These are phyloP conservation scores for Steinernema khuongi DNA, from an alignment of 1,140 invertebrate genomes.

Conservation along the genomic window DNA sequence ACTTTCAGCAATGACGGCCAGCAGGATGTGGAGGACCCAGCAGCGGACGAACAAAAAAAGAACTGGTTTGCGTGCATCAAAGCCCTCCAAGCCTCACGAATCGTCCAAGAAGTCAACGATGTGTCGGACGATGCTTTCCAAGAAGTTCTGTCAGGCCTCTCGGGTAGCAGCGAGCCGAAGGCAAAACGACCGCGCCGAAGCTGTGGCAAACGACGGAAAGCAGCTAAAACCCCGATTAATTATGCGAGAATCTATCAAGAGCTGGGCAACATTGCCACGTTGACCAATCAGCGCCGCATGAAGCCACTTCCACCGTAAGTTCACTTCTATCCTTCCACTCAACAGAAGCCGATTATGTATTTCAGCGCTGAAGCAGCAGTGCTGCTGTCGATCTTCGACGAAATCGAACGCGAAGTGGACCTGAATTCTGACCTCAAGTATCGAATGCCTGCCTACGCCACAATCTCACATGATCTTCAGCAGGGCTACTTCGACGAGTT, in stretches of 20 bases:
- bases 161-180: no score
- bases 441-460: not conserved
- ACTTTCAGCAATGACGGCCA: no score
- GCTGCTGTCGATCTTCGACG: not conserved
- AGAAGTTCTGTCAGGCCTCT: no score
- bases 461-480: not conserved
- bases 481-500: not conserved
- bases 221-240: not conserved
- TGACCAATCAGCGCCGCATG: not conserved
- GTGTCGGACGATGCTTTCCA: no score
- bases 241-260: not conserved
- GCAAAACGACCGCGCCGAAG: no score
- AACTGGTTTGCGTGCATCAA: no score
- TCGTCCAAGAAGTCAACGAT: no score
- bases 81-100: no score
- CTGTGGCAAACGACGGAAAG: no score
- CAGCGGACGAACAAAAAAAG: no score
- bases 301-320: not conserved
- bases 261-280: not conserved
- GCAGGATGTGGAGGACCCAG: no score
- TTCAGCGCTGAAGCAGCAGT: not conserved
- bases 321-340: not conserved
- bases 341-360: not conserved
- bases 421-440: not conserved
- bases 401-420: not conserved